These are phyloP conservation scores for Caprella mutica DNA, from an alignment of 2,888 invertebrate species.

Conservation along the genomic window DNA sequence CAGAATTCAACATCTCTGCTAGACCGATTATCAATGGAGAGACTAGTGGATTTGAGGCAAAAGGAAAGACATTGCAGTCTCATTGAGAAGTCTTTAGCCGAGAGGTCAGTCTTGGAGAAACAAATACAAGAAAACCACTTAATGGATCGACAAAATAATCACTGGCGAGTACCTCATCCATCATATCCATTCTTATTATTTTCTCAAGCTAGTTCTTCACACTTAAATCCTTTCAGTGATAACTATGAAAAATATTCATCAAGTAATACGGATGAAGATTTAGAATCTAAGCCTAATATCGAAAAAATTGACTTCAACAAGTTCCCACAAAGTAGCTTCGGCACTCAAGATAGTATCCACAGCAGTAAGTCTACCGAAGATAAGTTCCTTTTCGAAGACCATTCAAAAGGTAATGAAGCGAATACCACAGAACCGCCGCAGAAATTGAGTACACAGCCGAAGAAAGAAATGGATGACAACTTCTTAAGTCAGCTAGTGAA, in stretches of 20 bases:
- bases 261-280: background rate
- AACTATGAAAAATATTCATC: background rate
- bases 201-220: background rate
- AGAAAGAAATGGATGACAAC: conserved; percentile 8
- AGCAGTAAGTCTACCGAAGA: too few species aligned
- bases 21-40: conserved; percentile 16
- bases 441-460: background rate
- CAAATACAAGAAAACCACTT: conserved; percentile 30
- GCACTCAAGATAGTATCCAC: too few species aligned
- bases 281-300: conserved; percentile 4
- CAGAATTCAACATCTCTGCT: background rate
- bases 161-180: conserved; percentile 4
- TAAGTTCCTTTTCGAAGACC: too few species aligned
- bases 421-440: background rate
- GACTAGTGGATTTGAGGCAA: conserved; percentile 17
- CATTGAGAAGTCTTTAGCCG: conserved; percentile 18
- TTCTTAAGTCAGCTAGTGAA: background rate
- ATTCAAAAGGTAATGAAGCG: too few species aligned
- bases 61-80: too few species aligned
- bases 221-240: background rate
- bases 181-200: conserved; percentile 9
- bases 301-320: background rate
- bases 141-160: too few species aligned
- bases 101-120: conserved; percentile 25
- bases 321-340: too few species aligned